Evolutionary conservation across 2,888 invertebrate species (phyloP).

Genomic region (Agonopterix arenella): DNA sequence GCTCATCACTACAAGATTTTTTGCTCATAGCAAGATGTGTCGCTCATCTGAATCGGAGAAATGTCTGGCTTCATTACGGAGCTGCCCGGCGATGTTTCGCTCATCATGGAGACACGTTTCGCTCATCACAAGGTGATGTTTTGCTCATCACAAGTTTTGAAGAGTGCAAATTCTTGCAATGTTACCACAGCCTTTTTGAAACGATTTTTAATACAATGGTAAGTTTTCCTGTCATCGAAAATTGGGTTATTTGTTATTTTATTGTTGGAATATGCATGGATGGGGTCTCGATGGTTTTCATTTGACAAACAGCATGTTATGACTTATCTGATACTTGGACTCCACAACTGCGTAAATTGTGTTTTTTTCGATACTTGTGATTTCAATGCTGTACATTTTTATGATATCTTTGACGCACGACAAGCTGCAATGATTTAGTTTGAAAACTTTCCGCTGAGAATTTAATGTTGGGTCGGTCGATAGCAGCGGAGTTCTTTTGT

Average conservation of each 20-base stretch:
- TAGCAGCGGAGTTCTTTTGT: no score
- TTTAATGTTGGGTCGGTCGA: no score
- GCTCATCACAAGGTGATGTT: neutral
- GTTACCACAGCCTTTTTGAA: neutral
- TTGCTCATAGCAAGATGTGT: neutral
- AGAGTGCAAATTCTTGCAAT: constrained; percentile 28
- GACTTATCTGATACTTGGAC: neutral
- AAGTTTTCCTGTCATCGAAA: constrained; percentile 40
- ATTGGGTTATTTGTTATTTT: constrained; percentile 28
- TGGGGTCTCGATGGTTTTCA: constrained; percentile 27
- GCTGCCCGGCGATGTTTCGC: neutral
- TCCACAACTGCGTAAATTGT: neutral
- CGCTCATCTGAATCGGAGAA: neutral
- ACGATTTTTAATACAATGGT: constrained; percentile 30
- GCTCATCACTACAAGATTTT: no score
- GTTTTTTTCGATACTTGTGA: no score
- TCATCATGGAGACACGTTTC: constrained; percentile 1
- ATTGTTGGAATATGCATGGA: constrained; percentile 33
- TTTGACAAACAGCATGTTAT: constrained; percentile 1
- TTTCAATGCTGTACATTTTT: no score
- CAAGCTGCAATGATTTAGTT: no score
- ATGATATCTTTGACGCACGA: no score
- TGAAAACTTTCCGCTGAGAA: no score
- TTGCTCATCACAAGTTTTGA: constrained; percentile 28
- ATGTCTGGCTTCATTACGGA: neutral